A percentile compares a stretch with the other conserved stretches of the same genome.
Conservation (phyloP, 2,113 vertebrate genomes). For the Sprattus sprattus region DNA sequence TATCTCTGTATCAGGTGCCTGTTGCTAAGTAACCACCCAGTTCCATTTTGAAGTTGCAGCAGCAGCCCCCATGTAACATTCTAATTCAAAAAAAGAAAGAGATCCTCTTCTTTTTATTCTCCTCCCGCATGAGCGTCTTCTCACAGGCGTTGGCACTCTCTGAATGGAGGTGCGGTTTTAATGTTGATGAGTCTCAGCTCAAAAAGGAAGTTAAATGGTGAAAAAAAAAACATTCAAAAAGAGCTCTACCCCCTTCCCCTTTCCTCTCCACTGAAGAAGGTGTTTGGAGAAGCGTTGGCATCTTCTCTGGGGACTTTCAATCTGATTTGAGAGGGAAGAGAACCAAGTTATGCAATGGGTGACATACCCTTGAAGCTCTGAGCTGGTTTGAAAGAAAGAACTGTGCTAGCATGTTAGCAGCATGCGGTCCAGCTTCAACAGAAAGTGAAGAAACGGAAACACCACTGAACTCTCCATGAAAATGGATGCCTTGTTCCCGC, state of each 20-base stretch:
- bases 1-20: slow-evolving; percentile 49
- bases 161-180: background rate
- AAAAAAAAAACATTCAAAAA: background rate
- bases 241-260: background rate
- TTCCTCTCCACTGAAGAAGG: background rate
- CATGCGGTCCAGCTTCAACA: background rate
- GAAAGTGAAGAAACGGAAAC: background rate
- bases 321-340: slow-evolving; percentile 11
- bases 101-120: slow-evolving; percentile 19
- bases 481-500: background rate
- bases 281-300: background rate
- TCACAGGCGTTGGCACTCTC: slow-evolving; percentile 26
- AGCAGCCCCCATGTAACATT: background rate
- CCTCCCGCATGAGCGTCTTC: slow-evolving; percentile 13
- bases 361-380: background rate
- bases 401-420: background rate
- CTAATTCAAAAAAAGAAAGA: background rate
- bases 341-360: background rate
- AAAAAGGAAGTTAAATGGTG: background rate
- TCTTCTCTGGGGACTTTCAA: background rate
- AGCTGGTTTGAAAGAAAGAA: background rate
- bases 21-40: slow-evolving; percentile 59
- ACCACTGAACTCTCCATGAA: background rate
- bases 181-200: background rate
- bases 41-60: slow-evolving; percentile 25